These are phyloP conservation scores for Prinia subflava DNA, from an alignment of 2,113 vertebrate species.

Conservation along the genomic window DNA sequence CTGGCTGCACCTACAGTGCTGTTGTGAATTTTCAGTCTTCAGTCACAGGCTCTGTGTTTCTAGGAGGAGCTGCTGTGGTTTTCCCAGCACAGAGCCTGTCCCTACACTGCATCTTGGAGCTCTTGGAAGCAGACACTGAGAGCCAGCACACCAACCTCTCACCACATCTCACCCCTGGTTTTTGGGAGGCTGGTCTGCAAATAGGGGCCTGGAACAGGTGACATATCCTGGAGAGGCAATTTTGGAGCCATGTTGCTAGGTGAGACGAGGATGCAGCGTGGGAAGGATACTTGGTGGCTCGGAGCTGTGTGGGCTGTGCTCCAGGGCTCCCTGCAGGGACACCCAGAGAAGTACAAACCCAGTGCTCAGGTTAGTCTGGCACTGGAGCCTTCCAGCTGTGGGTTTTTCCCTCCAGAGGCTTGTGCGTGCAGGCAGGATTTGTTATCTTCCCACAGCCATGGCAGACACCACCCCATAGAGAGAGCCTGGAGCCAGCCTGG, in stretches of 20 bases:
- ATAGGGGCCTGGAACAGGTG: not conserved
- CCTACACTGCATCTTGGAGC: not conserved
- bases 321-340: not conserved
- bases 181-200: not conserved
- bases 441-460: not conserved
- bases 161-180: rapidly evolving
- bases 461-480: not conserved
- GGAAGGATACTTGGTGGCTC: not conserved
- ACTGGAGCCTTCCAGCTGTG: rapidly evolving
- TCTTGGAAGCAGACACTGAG: not conserved
- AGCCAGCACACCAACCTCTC: not conserved
- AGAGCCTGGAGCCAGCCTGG: not conserved
- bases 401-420: not conserved
- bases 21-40: not conserved
- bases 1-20: not conserved
- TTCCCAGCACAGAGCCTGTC: not conserved
- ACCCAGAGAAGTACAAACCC: rapidly evolving
- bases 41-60: rapidly evolving
- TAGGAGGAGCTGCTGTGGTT: not conserved
- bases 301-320: not conserved
- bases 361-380: rapidly evolving
- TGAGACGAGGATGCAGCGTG: not conserved
- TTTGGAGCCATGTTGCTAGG: not conserved
- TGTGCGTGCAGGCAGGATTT: not conserved
- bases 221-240: not conserved